Conservation (phyloP, 2,888 invertebrate species). For the Tetragnatha montana region DNA sequence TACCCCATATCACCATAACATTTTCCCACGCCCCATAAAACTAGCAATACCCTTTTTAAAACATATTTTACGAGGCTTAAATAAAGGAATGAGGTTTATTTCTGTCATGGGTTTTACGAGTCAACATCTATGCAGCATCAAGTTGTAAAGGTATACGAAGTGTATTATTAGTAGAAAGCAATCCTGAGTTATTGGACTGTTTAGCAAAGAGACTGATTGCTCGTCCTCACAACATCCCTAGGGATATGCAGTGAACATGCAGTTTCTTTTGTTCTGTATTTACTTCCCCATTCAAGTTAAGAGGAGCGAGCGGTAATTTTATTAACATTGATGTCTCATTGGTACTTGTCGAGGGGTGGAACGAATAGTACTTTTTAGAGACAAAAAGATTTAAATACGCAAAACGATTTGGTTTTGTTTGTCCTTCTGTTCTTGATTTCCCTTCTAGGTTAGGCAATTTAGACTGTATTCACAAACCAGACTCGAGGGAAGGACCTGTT, state of each 20-base stretch:
- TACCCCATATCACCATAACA: not conserved
- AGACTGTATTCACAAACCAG: too few relatives aligned
- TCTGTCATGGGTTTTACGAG: not conserved
- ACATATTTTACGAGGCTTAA: not conserved
- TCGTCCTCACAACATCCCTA: conserved; percentile 25
- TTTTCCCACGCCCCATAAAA: not conserved
- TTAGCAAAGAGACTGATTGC: conserved; percentile 41
- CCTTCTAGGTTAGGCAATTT: too few relatives aligned
- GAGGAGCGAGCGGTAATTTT: not conserved
- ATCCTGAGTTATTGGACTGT: conserved; percentile 38
- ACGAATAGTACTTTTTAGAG: too few relatives aligned
- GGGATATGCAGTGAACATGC: conserved; percentile 24
- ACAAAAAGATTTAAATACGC: too few relatives aligned
- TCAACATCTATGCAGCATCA: not conserved
- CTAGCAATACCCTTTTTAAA: not conserved
- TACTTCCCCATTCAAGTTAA: conserved; percentile 8
- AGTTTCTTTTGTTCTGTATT: conserved; percentile 23
- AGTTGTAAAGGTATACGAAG: not conserved
- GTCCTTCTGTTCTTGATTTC: too few relatives aligned
- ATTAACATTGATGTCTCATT: not conserved
- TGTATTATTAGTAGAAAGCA: conserved; percentile 31
- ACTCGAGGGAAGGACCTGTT: too few relatives aligned
- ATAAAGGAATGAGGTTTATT: not conserved
- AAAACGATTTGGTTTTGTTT: too few relatives aligned
- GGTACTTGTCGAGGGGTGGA: not conserved